phyloP scores from a whole-genome alignment of 23 tunicate species.

The Ciona savignyi region DNA sequence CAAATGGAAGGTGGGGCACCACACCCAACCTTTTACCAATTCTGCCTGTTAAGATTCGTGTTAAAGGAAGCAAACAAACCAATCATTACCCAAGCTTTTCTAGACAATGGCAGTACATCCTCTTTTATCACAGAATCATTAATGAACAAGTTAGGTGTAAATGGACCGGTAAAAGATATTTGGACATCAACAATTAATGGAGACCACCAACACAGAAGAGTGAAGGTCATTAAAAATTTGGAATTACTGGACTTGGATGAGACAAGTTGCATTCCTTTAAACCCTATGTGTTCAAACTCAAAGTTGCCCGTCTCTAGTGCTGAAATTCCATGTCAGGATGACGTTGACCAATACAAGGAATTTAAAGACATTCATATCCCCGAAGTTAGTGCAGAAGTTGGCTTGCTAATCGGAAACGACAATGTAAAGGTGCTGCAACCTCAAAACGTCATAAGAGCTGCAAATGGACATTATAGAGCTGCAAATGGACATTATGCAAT shows the following conservation, averaged over 20 bases:
- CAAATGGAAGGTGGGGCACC: too few species aligned
- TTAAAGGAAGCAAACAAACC: too few species aligned
- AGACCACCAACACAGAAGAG: conserved; percentile 2
- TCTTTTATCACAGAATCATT: conserved; percentile 14
- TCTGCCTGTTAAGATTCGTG: conserved; percentile 22
- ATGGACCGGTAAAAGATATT: conserved; percentile 10
- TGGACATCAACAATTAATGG: conserved; percentile 12
- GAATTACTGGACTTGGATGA: conserved; percentile 12
- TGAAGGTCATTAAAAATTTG: conserved; percentile 2
- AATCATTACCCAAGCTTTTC: too few species aligned
- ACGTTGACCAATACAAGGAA: conserved; percentile 4
- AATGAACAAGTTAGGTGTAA: conserved; percentile 10
- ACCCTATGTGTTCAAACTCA: too few species aligned
- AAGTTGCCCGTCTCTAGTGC: conserved; percentile 2
- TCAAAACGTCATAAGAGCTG: conserved; percentile 7
- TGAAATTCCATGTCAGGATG: too few species aligned
- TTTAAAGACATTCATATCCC: conserved; percentile 16
- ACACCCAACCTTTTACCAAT: conserved; percentile 31
- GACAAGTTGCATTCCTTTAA: too few species aligned
- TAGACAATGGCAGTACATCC: conserved; percentile 24
- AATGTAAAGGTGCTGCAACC: conserved; percentile 26
- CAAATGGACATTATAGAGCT: too few species aligned
- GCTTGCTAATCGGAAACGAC: conserved; percentile 20
- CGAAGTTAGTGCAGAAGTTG: conserved; percentile 6
- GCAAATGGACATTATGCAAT: conserved; percentile 24